Conservation (phyloP, 2,797 vertebrate species). For the Enteromius thamalakanensis region DNA sequence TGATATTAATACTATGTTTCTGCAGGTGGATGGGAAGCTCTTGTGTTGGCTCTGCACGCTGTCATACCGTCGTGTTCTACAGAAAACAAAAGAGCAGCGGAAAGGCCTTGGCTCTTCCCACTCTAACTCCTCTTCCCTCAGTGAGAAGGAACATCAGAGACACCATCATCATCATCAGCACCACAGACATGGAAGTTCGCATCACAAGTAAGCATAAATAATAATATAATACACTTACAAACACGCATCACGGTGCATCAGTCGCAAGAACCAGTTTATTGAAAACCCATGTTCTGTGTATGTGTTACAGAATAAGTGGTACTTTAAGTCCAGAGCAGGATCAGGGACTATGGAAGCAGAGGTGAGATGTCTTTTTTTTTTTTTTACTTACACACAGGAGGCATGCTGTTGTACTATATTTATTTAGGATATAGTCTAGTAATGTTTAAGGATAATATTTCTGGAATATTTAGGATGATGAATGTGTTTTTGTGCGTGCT, state of each 20-base stretch:
- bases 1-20: neutral
- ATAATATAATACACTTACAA: neutral
- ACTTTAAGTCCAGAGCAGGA: constrained; percentile 97
- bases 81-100: constrained; percentile 98
- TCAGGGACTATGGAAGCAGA: constrained; percentile 98
- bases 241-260: neutral
- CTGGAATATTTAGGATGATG: neutral
- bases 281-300: constrained; percentile 8
- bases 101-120: constrained; percentile 93
- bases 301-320: constrained; percentile 85
- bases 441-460: no score
- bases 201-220: constrained; percentile 84
- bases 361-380: constrained; percentile 79
- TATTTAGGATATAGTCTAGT: no score
- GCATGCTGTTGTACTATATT: neutral
- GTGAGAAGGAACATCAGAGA: constrained; percentile 95
- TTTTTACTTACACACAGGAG: neutral
- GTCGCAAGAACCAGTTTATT: neutral
- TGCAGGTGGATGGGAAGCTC: constrained; percentile 95
- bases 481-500: neutral
- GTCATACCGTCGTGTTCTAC: constrained; percentile 97
- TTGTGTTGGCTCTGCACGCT: constrained; percentile 98
- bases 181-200: constrained; percentile 87
- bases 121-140: constrained; percentile 92
- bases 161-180: constrained; percentile 89